phyloP scores from a whole-genome alignment of 2,888 invertebrate species.

The Dryadula phaetusa region DNA sequence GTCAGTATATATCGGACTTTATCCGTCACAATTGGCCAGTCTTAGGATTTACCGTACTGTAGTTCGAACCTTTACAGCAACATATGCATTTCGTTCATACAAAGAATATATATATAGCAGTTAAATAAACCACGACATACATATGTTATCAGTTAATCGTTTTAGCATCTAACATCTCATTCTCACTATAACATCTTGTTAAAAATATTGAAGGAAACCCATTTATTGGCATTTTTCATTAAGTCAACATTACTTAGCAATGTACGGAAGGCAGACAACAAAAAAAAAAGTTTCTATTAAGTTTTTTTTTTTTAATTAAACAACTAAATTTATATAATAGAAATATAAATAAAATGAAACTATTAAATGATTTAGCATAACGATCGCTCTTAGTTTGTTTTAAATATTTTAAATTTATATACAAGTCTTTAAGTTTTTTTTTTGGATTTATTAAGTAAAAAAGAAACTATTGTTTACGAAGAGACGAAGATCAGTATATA shows the following conservation, averaged over 20 bases:
- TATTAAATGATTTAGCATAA: neutral
- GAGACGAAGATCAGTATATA: constrained; percentile 10
- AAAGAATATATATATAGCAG: neutral
- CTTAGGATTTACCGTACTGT: too few species aligned
- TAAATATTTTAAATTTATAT: constrained; percentile 4
- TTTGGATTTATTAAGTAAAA: constrained; percentile 4
- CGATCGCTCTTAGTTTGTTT: neutral
- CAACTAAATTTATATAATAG: neutral
- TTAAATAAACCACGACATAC: neutral
- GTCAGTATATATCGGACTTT: too few species aligned
- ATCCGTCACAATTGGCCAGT: too few species aligned
- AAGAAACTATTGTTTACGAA: neutral
- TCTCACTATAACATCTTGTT: neutral
- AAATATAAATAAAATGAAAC: neutral
- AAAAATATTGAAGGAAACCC: neutral
- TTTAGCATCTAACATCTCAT: neutral
- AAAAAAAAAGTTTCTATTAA: too few species aligned
- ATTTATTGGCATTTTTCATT: neutral
- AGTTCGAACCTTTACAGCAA: too few species aligned
- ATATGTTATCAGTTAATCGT: neutral
- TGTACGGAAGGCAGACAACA: neutral
- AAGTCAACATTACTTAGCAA: neutral
- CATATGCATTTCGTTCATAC: neutral
- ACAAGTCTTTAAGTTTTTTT: constrained; percentile 6
- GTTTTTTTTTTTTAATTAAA: too few species aligned